Base-by-base conservation (phyloP, 2,113 vertebrate species). In the Pterocles gutturalis region DNA sequence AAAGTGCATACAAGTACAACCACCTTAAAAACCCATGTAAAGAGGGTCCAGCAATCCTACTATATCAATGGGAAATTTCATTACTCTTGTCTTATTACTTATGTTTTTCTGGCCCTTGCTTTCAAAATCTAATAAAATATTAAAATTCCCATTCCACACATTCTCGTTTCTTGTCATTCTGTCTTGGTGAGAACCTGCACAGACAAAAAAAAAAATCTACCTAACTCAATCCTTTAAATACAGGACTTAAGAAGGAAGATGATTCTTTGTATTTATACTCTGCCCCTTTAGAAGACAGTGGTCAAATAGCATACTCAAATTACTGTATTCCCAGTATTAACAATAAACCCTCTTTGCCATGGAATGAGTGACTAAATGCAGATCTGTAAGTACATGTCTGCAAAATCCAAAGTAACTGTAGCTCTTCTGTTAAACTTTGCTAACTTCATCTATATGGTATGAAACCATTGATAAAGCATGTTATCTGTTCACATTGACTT, bases 361-460 rank as follows among this genome's bases (percentile, higher is more conserved):
- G 65, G 79, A 77, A 75, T 54, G 53, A 65, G 33, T 66, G 67
- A 66, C 38, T 92, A 62, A 70, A 85, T 60, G 80, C 55, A 86
- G 38, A 91, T 78, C 36, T 73, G 10, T 29, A 66, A 65, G 28
- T 43, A 45, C 14, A 7, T 16, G 31, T 90, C 90, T 90, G 55
- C 51, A 91, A 58, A 71, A 77, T 57, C 45, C 51, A 51, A 76
- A 87, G 28, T 43, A 70, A 93, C 92, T 88, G 66, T 94, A 90
- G 79, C 43, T 86, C 55, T 83, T 90, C 87, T 92, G 92, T 95
- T 88, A 80, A 65, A 89, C 43, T 80, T 38, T 7, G 33, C 46
- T 78, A 95, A 83, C 85, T 97, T 89, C 90, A 94, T 97, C 76
- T 78, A 3, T 88, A 43, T 92, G 92, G 90, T 89, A 94, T 96